These are phyloP conservation scores for Sicus ferrugineus DNA, from an alignment of 2,888 invertebrate species.

Conservation along the genomic window DNA sequence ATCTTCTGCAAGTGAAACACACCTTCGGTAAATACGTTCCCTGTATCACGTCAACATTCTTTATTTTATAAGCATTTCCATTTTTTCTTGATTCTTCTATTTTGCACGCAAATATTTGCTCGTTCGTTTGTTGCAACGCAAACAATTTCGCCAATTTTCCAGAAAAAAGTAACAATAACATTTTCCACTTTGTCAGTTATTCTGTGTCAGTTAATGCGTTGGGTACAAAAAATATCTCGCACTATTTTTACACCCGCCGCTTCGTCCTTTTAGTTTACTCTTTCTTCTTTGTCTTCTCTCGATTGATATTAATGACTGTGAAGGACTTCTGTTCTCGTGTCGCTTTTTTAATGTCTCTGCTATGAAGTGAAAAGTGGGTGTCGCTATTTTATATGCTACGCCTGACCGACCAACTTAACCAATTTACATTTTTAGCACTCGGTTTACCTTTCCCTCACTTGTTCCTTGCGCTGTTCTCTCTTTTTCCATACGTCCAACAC, in stretches of 20 bases:
- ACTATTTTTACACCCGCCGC: background rate
- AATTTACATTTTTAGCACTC: constrained; percentile 29
- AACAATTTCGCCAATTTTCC: constrained; percentile 19
- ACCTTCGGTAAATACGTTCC: too few species aligned
- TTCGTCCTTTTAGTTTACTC: background rate
- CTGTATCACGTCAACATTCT: background rate
- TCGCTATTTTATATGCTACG: background rate
- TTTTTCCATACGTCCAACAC: background rate
- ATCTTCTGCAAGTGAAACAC: too few species aligned
- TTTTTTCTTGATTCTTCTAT: background rate
- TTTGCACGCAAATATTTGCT: constrained; percentile 12
- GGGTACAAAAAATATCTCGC: background rate
- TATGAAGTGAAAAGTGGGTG: constrained; percentile 16
- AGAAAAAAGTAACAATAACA: too few species aligned
- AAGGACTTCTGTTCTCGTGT: constrained; percentile 17
- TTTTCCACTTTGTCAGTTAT: constrained; percentile 9
- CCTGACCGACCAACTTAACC: constrained; percentile 16
- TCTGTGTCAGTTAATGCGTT: constrained; percentile 19
- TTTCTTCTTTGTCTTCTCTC: background rate
- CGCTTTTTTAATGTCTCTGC: background rate
- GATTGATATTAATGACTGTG: constrained; percentile 24
- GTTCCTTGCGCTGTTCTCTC: background rate
- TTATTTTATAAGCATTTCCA: background rate
- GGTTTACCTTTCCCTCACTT: background rate
- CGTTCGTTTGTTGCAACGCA: background rate